Evolutionary conservation across 2,888 invertebrate species (phyloP), one percentile per base, ranked within the genome.

Genomic region (Rotaria socialis): DNA sequence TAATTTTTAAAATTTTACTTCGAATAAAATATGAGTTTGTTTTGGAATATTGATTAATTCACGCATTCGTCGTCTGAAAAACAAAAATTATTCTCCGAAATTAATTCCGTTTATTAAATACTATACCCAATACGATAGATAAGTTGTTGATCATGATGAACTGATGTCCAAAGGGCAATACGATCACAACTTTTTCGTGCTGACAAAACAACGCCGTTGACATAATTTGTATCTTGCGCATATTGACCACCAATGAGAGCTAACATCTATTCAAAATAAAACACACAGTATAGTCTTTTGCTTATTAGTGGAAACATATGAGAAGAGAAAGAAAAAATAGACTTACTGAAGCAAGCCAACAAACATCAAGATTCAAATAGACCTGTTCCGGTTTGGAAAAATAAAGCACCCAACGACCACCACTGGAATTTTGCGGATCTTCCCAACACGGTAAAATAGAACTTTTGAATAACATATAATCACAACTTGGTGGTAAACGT

Each of bases 151-250:
- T 94, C 94, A 87, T 93, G 93, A 35, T 94, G 94, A 92, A 97
- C 95, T 16, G 94, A 94, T 86, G 91, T 91, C 91, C 91, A 91
- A 86, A 91, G 86, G 67, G 90, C 90, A 55, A 91, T 88, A 87
- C 97, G 98, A 92, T 97, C 96, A 89, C 94, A 94, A 92, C 96
- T 97, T 88, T 93, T 92, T 91, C 98, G 94, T 89, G 97, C 94
- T 92, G 97, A 97, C 87, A 98, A 96, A 88, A 97, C 97, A 89
- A 97, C 96, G 85, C 98, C 98, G 92, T 96, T 96, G 88, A 99
- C 94, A 91, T 97, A 95, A 89, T 96, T 95, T 88, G 96, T 94
- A 90, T 95, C 94, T 89, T 96, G 96, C 88, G 94, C 94, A 92
- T 97, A 98, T 86, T 96, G 95, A 93, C 98, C 98, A 84, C 98